Base-by-base conservation (phyloP, 2,888 invertebrate genomes). In the Conus canariensis region DNA sequence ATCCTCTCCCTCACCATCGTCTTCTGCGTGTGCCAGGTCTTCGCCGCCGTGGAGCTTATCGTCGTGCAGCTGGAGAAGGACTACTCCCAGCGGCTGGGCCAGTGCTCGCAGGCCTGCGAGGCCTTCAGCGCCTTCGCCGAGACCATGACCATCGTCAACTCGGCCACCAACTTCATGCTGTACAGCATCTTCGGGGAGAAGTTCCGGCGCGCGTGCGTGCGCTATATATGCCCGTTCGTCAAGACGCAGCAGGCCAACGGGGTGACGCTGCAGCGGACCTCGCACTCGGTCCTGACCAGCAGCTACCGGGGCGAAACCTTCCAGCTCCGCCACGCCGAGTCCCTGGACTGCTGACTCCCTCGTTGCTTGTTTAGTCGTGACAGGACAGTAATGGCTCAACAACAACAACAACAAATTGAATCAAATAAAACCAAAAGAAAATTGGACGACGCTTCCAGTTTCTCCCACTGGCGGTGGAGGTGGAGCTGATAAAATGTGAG, bases 131-230 rank as follows among this genome's bases (percentile, higher is more conserved):
- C 94, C 70, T 92, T 95, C 74, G 94, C 94, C 89, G 94, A 94
- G 82, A 92, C 95, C 5, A 93, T 96, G 91, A 95, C 95, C 19
- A 94, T 95, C 30, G 91, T 95, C 16, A 96, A 96, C 92, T 95
- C 95, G 4, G 95, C 96, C 58, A 93, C 94, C 80, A 96, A 96
- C 92, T 95, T 96, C 89, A 93, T 95, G 83, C 93, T 96, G 16
- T 96, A 95, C 92, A 95, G 95, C 90, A 92, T 95, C 22, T 94
- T 96, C 89, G 95, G 96, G 22, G 94, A 94, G 89, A 94, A 95
- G 90, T 96, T 96, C 90, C 93, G 96, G 12, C 92, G 93, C 45
- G 93, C 93, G 12, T 94, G 94, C 89, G 59, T 90, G 45, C 86
- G 88, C 45, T 90, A 90, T 59, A 77, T 92, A n/a, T 92, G 92